Conservation (phyloP, 2,888 invertebrate genomes). For the Ferdinandea cuprea region DNA sequence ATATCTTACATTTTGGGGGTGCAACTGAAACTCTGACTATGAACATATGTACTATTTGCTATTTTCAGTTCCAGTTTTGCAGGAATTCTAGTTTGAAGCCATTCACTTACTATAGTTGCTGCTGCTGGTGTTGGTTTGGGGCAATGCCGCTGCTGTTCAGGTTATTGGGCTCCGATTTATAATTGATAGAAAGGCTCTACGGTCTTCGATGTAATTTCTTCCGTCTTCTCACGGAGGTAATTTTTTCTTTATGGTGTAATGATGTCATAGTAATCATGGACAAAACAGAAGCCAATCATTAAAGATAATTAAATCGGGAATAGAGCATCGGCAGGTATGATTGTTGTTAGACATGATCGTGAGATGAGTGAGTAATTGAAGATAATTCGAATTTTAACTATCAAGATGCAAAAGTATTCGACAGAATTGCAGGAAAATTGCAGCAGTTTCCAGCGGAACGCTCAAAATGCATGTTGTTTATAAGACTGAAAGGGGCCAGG, state of each 20-base stretch:
- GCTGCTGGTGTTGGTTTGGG: slow-evolving; percentile 16
- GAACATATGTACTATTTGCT: no score
- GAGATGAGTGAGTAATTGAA: slow-evolving; percentile 33
- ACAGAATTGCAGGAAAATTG: neutral
- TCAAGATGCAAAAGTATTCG: slow-evolving; percentile 11
- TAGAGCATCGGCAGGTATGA: slow-evolving; percentile 27
- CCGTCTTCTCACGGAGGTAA: slow-evolving; percentile 60
- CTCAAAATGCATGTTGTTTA: neutral
- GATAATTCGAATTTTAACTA: slow-evolving; percentile 36
- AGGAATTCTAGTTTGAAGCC: slow-evolving; percentile 62
- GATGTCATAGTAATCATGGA: slow-evolving; percentile 63
- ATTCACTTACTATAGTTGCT: slow-evolving; percentile 50
- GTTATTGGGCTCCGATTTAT: slow-evolving; percentile 55
- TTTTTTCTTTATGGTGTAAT: slow-evolving; percentile 48
- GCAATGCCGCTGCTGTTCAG: slow-evolving; percentile 5
- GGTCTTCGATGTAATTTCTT: slow-evolving; percentile 60
- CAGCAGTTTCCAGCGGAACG: neutral
- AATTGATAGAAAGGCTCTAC: slow-evolving; percentile 57
- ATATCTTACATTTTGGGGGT: slow-evolving; percentile 36
- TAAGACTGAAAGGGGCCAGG: slow-evolving; percentile 1
- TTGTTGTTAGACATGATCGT: slow-evolving; percentile 24
- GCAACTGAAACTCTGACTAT: slow-evolving; percentile 12
- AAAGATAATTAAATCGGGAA: slow-evolving; percentile 63
- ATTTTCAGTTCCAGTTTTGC: slow-evolving; percentile 53
- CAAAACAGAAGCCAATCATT: slow-evolving; percentile 67